Base-by-base conservation (phyloP, 1,140 invertebrate genomes). In the Drosophila lacertosa region DNA sequence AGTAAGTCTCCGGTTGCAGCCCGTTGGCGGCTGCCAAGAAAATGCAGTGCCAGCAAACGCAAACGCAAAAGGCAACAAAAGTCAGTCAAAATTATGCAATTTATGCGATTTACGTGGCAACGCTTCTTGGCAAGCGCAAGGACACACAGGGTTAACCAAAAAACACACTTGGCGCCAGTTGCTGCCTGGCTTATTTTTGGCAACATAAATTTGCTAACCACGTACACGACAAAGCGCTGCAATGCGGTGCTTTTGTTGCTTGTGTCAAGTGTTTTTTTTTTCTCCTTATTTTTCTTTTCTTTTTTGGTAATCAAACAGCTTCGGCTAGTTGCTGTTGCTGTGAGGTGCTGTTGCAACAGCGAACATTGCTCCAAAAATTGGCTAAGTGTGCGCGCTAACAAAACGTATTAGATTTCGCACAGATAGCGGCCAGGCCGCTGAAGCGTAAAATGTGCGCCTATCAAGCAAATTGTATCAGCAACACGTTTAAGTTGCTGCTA, bases 31-130 rank as follows among this genome's bases (percentile, higher is more conserved):
- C 18, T 76, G 64, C 69, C 69, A 74, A 76, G 70, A 77, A 70
- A 60, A 68, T 77, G 81, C 77, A 68, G 50, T 82, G 82, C 77
- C 77, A 74, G 59, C 72, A 58, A 42, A 24, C 55, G 15, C 45
- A n/a, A n/a, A n/a, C n/a, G n/a, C n/a, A n/a, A n/a, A n/a, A n/a
- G 24, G 59, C 65, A 81, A 76, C 67, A 82, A 88, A 78, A 88
- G 77, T 78, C 78, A 89, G 79, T 90, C 78, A 77, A 89, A 90
- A 90, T 84, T 90, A 84, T 90, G 83, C 79, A 90, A 89, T 90
- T 90, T 89, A 89, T 90, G 80, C 78, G 89, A 84, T 73, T 83
- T 74, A 81, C 77, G 67, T 76, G 58, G 77, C 54, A 71, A 66
- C 24, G 62, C 62, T 72, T 67, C 64, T 72, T 71, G 68, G 68